Conservation (phyloP, 2,888 invertebrate species). For the Nemotelus nigrinus region DNA sequence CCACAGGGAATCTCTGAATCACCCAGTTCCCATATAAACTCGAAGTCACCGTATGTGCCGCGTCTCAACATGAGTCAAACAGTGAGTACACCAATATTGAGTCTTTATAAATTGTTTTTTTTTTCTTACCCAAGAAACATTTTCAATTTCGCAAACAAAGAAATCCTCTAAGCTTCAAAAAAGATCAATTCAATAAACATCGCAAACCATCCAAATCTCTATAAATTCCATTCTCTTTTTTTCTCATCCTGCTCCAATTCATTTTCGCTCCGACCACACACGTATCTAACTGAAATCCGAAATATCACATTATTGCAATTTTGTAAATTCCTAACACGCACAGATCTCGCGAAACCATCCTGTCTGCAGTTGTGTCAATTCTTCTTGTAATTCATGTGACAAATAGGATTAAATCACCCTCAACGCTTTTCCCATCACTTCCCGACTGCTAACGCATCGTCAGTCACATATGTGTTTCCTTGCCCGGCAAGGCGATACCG, state of each 20-base stretch:
- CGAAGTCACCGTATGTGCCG: too few species aligned
- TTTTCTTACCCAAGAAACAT: too few species aligned
- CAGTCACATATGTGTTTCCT: neutral
- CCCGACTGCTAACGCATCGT: neutral
- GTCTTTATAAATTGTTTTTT: too few species aligned
- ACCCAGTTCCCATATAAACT: too few species aligned
- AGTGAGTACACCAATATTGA: too few species aligned
- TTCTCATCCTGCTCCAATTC: neutral
- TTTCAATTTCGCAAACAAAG: too few species aligned
- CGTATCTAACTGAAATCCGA: neutral
- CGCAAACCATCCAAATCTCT: neutral
- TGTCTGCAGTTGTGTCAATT: slow-evolving; percentile 42
- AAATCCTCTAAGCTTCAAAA: too few species aligned
- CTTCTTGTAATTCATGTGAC: slow-evolving; percentile 39
- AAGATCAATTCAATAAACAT: too few species aligned
- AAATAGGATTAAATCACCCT: slow-evolving; percentile 44
- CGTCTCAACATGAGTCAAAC: too few species aligned
- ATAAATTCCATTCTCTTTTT: neutral
- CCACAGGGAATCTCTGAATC: too few species aligned
- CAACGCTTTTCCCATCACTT: slow-evolving; percentile 30
- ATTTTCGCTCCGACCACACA: neutral
- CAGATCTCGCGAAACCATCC: slow-evolving; percentile 14
- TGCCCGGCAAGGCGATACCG: neutral
- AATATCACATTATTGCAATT: slow-evolving; percentile 29
- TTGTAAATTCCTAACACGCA: slow-evolving; percentile 38